These are phyloP conservation scores for Scophthalmus maximus DNA, from an alignment of 2,113 vertebrate species.

Conservation along the genomic window DNA sequence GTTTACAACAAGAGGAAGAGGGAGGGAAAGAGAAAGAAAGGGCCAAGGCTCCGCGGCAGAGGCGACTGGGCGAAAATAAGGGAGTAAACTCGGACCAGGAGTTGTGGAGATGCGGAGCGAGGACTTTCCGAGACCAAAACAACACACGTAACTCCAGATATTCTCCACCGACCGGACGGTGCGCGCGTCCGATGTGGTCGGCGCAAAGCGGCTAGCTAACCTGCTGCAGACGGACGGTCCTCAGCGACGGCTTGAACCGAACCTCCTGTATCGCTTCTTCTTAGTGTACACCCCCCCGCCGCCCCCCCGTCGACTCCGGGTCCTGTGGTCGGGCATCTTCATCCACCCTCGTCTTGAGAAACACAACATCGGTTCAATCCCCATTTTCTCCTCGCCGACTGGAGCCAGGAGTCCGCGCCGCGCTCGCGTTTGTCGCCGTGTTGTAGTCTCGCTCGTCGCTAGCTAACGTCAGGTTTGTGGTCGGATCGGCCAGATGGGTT, in stretches of 20 bases:
- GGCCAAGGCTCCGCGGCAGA: constrained; percentile 44
- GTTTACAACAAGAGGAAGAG: constrained; percentile 83
- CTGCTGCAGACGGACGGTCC: constrained; percentile 74
- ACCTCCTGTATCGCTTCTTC: constrained; percentile 19
- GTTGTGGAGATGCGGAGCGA: constrained; percentile 53
- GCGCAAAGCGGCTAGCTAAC: constrained; percentile 78
- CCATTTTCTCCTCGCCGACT: constrained; percentile 30
- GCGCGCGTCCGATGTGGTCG: constrained; percentile 63
- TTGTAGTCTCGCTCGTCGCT: constrained; percentile 57
- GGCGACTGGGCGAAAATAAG: constrained; percentile 52
- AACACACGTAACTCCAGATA: constrained; percentile 28
- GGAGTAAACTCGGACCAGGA: constrained; percentile 46
- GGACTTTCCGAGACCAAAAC: constrained; percentile 58
- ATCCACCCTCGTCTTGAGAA: constrained; percentile 15
- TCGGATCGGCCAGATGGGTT: constrained; percentile 34
- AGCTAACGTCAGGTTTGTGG: constrained; percentile 59
- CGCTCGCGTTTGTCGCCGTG: constrained; percentile 44
- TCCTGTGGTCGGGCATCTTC: constrained; percentile 31
- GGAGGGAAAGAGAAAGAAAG: constrained; percentile 76
- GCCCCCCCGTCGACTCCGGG: neutral
- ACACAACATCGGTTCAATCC: constrained; percentile 33
- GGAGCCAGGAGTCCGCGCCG: constrained; percentile 51
- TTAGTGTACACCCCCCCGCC: constrained; percentile 25
- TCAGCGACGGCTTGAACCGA: constrained; percentile 50
- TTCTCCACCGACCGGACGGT: constrained; percentile 43